Percentiles rank a stretch among this genome's conserved stretches.
phyloP scores from a whole-genome alignment of 1,140 invertebrate genomes.

The Drosophila parabipectinata region DNA sequence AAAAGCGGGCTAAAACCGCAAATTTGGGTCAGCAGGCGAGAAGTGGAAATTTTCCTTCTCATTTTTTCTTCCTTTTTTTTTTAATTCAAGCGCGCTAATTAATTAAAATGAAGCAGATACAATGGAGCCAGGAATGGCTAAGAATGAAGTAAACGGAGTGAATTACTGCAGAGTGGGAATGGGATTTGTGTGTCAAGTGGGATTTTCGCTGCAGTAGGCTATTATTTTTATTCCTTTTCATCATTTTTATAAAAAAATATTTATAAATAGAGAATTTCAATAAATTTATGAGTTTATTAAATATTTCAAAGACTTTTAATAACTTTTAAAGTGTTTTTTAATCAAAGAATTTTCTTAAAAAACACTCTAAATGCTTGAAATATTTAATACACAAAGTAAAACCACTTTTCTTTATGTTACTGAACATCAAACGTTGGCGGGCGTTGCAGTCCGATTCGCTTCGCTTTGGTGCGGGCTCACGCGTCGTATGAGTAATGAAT shows the following conservation, averaged over 20 bases:
- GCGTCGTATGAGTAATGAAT: conserved; percentile 71
- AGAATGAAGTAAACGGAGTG: conserved; percentile 14
- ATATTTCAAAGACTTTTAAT: too few species aligned
- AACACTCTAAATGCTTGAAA: neutral
- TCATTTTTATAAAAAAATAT: neutral
- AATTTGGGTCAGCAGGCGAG: conserved; percentile 67
- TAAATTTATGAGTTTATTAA: too few species aligned
- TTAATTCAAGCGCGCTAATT: conserved; percentile 47
- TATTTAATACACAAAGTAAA: conserved; percentile 13
- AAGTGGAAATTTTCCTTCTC: conserved; percentile 33
- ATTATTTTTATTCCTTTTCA: neutral
- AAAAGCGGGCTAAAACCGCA: conserved; percentile 42
- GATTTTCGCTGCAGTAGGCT: conserved; percentile 2
- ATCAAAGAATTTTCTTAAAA: too few species aligned
- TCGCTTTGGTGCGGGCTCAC: conserved; percentile 42
- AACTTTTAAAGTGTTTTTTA: too few species aligned
- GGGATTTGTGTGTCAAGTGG: conserved; percentile 51
- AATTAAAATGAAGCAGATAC: conserved; percentile 53
- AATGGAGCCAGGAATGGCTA: conserved; percentile 29
- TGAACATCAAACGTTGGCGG: conserved; percentile 27
- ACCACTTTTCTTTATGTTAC: conserved; percentile 5
- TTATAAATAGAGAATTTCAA: neutral
- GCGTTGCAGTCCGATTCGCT: conserved; percentile 11
- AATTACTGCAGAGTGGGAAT: conserved; percentile 31
- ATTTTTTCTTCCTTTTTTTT: conserved; percentile 7